Evolutionary conservation across 2,888 invertebrate species (phyloP).

Genomic region (Deilephila porcellus): DNA sequence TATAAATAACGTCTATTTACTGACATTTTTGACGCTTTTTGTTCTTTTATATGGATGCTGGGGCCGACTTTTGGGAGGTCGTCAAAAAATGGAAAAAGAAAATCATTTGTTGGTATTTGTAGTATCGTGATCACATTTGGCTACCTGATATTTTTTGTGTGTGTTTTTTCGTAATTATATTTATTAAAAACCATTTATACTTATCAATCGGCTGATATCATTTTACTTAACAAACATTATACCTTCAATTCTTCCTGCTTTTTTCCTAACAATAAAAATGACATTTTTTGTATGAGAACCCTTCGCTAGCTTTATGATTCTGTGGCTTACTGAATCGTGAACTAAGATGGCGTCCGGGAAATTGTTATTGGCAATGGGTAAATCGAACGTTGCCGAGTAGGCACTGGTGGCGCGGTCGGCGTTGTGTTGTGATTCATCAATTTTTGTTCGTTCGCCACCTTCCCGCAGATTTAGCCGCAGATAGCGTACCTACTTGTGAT

Average conservation of each 20-base stretch:
- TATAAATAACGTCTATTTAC: not conserved
- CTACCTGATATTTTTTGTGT: not conserved
- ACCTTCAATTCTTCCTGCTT: too few species aligned
- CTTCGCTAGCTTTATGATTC: slow-evolving; percentile 37
- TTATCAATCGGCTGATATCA: not conserved
- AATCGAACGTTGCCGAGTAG: slow-evolving; percentile 33
- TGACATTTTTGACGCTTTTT: not conserved
- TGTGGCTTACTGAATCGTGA: slow-evolving; percentile 62
- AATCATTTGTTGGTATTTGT: not conserved
- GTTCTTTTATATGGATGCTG: not conserved
- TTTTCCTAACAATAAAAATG: not conserved
- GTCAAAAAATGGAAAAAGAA: not conserved
- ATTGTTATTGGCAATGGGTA: slow-evolving; percentile 68
- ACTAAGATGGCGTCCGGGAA: slow-evolving; percentile 71
- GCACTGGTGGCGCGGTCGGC: not conserved
- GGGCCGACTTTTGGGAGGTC: not conserved
- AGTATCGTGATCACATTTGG: not conserved
- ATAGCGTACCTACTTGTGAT: slow-evolving; percentile 40
- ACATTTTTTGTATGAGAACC: not conserved
- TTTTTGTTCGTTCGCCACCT: slow-evolving; percentile 61
- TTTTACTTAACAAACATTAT: not conserved
- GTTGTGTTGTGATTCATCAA: slow-evolving; percentile 61
- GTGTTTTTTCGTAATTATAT: not conserved
- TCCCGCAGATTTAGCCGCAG: slow-evolving; percentile 48
- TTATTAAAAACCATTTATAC: not conserved